These are phyloP conservation scores for Saturnia pavonia DNA, from an alignment of 2,888 invertebrate genomes.

Conservation along the genomic window DNA sequence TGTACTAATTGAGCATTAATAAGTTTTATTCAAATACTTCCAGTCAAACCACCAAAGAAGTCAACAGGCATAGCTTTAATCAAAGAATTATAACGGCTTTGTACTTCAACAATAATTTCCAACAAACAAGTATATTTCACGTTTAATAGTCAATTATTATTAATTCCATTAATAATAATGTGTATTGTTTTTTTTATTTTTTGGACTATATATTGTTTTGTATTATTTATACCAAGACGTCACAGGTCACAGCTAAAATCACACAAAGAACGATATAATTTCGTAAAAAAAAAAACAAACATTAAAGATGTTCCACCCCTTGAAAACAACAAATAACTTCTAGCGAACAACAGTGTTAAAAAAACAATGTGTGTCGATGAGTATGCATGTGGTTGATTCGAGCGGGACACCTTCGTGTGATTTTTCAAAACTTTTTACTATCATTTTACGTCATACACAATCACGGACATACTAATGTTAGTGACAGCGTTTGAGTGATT, in stretches of 20 bases:
- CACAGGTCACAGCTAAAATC: conserved; percentile 6
- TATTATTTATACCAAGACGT: neutral
- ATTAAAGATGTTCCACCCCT: neutral
- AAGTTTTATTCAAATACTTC: too few species aligned
- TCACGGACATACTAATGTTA: conserved; percentile 3
- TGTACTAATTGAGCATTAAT: too few species aligned
- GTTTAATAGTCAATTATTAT: too few species aligned
- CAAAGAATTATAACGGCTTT: too few species aligned
- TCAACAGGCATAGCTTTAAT: too few species aligned
- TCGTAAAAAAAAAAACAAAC: neutral
- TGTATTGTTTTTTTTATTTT: too few species aligned
- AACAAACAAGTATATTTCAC: too few species aligned
- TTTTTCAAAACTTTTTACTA: neutral
- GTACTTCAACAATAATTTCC: too few species aligned
- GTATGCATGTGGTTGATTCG: conserved; percentile 1
- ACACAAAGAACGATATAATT: conserved; percentile 1
- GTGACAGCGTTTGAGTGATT: neutral
- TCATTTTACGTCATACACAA: neutral
- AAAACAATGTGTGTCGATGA: conserved; percentile 6
- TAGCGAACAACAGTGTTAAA: conserved; percentile 11
- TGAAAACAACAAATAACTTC: neutral
- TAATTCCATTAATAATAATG: too few species aligned
- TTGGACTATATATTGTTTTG: neutral
- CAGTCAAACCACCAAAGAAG: too few species aligned
- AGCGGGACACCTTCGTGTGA: neutral